Evolutionary conservation across 1,140 invertebrate species (phyloP).

Genomic region (Harpegnathos saltator): DNA sequence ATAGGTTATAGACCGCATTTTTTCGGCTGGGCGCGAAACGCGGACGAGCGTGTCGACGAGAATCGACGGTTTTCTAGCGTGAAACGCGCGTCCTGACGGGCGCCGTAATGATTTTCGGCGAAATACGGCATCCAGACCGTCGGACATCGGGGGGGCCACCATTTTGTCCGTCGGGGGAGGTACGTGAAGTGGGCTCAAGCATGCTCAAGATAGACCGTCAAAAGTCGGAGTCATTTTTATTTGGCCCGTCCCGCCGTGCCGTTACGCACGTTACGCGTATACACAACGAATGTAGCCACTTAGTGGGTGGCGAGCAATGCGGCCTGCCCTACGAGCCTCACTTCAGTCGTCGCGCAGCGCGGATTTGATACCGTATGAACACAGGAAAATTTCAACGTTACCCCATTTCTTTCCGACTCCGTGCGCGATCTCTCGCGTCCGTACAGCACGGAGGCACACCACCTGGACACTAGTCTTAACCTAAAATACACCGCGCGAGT

Average conservation of each 20-base stretch:
- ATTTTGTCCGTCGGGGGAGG: slow-evolving; percentile 87
- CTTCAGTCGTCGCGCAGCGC: slow-evolving; percentile 69
- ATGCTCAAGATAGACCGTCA: slow-evolving; percentile 85
- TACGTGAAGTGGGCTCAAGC: slow-evolving; percentile 86
- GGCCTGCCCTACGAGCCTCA: slow-evolving; percentile 54
- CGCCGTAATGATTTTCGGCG: slow-evolving; percentile 73
- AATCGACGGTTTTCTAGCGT: slow-evolving; percentile 41
- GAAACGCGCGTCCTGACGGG: slow-evolving; percentile 28
- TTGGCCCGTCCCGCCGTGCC: slow-evolving; percentile 31
- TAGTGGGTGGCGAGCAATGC: slow-evolving; percentile 12
- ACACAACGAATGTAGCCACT: neutral
- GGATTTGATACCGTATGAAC: slow-evolving; percentile 80
- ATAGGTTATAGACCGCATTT: slow-evolving; percentile 79
- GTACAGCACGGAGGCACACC: slow-evolving; percentile 77
- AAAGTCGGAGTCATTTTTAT: slow-evolving; percentile 75
- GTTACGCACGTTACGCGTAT: neutral
- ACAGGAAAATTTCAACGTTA: slow-evolving; percentile 83
- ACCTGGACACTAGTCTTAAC: slow-evolving; percentile 76
- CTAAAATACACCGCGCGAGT: slow-evolving; percentile 75
- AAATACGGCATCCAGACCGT: slow-evolving; percentile 80
- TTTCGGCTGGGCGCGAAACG: slow-evolving; percentile 41
- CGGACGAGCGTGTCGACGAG: slow-evolving; percentile 40
- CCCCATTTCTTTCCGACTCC: slow-evolving; percentile 84
- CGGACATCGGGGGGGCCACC: slow-evolving; percentile 85
- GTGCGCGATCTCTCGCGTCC: slow-evolving; percentile 80